Conservation (phyloP, 1,140 invertebrate genomes). For the Laupala kohalensis region DNA sequence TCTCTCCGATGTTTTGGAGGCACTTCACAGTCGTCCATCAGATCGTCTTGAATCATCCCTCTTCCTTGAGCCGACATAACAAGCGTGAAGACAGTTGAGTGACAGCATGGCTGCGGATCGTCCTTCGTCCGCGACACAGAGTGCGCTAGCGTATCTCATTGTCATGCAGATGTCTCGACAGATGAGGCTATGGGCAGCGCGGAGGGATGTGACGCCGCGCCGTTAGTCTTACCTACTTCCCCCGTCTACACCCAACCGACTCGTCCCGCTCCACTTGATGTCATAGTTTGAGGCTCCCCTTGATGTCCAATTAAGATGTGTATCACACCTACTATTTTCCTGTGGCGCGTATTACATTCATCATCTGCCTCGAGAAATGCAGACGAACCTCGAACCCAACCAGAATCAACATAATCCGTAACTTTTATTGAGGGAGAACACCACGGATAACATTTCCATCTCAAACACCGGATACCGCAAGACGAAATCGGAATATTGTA, state of each 20-base stretch:
- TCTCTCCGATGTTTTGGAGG: too few relatives aligned
- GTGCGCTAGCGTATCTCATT: not conserved
- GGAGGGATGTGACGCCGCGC: not conserved
- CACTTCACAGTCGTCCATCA: too few relatives aligned
- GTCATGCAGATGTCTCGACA: not conserved
- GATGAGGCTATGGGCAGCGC: not conserved
- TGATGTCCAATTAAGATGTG: not conserved
- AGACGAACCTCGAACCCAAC: too few relatives aligned
- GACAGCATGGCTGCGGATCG: too few relatives aligned
- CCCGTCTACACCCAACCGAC: not conserved
- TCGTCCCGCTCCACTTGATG: not conserved
- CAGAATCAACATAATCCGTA: too few relatives aligned
- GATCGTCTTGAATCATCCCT: too few relatives aligned
- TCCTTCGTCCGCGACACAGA: too few relatives aligned
- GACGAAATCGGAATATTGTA: not conserved
- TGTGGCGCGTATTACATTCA: not conserved
- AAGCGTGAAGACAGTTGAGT: too few relatives aligned
- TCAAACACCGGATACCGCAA: not conserved
- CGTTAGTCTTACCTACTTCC: not conserved
- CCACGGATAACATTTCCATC: not conserved
- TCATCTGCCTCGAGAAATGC: not conserved
- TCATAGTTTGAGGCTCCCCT: not conserved
- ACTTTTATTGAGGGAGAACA: not conserved
- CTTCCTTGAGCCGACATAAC: too few relatives aligned
- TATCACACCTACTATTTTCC: not conserved